phyloP scores from a whole-genome alignment of 2,797 vertebrate species.

The Sardinella longiceps region DNA sequence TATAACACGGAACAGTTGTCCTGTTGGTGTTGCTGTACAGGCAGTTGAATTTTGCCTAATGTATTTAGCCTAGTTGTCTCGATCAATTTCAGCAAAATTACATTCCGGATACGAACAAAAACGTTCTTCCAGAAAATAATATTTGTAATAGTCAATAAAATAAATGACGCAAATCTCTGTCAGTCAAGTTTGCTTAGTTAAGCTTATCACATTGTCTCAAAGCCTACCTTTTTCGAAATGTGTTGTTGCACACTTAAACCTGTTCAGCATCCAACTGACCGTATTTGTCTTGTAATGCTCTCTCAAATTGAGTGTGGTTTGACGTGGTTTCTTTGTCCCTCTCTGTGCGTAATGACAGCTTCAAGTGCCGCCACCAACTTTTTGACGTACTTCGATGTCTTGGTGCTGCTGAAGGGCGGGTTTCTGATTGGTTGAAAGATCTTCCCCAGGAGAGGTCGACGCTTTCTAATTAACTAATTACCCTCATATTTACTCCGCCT shows the following conservation, averaged over 20 bases:
- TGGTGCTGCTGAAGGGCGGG: slow-evolving; percentile 43
- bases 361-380: slow-evolving; percentile 49
- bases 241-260: background rate
- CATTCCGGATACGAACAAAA: background rate
- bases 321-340: background rate
- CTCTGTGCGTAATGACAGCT: slow-evolving; percentile 27
- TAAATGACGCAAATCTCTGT: background rate
- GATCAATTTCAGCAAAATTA: background rate
- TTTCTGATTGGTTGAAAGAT: slow-evolving; percentile 70
- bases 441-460: slow-evolving; percentile 49
- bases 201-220: background rate
- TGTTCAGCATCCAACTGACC: background rate
- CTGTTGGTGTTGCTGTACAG: background rate
- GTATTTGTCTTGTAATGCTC: background rate
- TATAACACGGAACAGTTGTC: background rate
- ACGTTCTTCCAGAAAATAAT: background rate
- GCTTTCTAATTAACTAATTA: slow-evolving; percentile 58
- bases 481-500: slow-evolving; percentile 46
- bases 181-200: background rate
- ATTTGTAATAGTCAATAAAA: background rate
- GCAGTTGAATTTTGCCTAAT: background rate
- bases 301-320: background rate
- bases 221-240: background rate
- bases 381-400: slow-evolving; percentile 51
- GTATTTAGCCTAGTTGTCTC: background rate